Conservation (phyloP, 2,888 invertebrate genomes). For the Dione vanillae region DNA sequence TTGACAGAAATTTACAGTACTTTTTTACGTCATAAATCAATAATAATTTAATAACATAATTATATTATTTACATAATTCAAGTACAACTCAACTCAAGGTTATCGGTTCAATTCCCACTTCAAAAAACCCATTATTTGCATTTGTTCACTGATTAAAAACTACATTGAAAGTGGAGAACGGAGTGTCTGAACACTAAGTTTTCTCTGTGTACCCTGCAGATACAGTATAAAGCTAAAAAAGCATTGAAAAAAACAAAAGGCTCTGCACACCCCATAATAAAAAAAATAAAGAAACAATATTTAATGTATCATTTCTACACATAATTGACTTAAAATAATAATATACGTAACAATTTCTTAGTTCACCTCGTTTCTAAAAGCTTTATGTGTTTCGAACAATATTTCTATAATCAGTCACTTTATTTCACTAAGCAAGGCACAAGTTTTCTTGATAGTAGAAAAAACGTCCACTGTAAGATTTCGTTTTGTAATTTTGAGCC, state of each 20-base stretch:
- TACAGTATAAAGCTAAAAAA: background rate
- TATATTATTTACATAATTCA: too few species aligned
- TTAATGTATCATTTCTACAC: background rate
- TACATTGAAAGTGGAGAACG: too few species aligned
- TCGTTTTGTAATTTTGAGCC: constrained; percentile 56
- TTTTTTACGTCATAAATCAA: too few species aligned
- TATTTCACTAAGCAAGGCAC: constrained; percentile 66
- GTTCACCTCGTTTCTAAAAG: constrained; percentile 26
- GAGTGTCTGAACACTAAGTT: too few species aligned
- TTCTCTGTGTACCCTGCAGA: too few species aligned
- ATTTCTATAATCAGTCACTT: constrained; percentile 36
- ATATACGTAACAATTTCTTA: constrained; percentile 10
- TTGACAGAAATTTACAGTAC: too few species aligned
- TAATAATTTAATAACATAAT: too few species aligned
- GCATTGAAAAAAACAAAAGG: background rate
- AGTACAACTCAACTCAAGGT: too few species aligned
- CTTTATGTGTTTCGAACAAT: constrained; percentile 34
- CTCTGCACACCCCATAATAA: background rate
- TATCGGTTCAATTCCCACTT: too few species aligned
- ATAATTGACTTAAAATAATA: background rate
- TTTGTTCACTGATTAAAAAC: too few species aligned
- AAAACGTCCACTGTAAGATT: constrained; percentile 63
- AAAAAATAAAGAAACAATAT: background rate
- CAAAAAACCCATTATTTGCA: background rate
- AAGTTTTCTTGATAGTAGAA: constrained; percentile 61